Base-by-base conservation (phyloP, 2,113 vertebrate species). In the Chaetops frenatus region DNA sequence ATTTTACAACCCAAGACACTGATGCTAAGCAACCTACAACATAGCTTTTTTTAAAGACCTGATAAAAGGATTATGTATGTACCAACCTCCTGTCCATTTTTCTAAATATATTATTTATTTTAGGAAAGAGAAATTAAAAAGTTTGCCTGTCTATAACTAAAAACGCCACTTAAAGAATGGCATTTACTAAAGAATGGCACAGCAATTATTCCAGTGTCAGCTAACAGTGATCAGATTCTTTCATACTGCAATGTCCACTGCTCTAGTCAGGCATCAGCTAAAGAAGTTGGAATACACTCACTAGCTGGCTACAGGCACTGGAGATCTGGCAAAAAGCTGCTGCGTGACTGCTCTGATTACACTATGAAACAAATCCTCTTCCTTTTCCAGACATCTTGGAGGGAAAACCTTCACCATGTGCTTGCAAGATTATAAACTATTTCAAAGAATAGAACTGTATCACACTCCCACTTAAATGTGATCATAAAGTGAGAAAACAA, bases 91-190 rank as follows among this genome's bases (percentile, higher is more conserved):
- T 40, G 15, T 5, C 9, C 40, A 5, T 57, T 86, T 51, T 64
- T 77, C 53, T 61, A 81, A 90, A 88, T 81, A 29, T 28, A 88
- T 22, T 9, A 33, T 12, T 40, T 65, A 40, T 53, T 92, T 38
- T 29, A 89, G 21, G 65, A 91, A 89, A 81, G 14, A 91, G 7
- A 64, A 81, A 73, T 24, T 42, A 72, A 82, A 66, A 80, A 45
- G 17, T 31, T n/a, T 47, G 36, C 40, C n/a, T 80, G 36, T 60
- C 57, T 47, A 2, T 23, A 64, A 67, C 20, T 79, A 31, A 45
- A 65, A 76, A 51, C 7, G 24, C 27, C 57, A 90, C 85, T 81
- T 90, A 56, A 74, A 94, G 51, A 86, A 94, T 14, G 69, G 58
- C 28, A 83, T 88, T 76, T 47, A 64, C 16, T 74, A 13, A 83